Evolutionary conservation across 1,140 invertebrate genomes (phyloP).

Genomic region (Drosophila subobscura): DNA sequence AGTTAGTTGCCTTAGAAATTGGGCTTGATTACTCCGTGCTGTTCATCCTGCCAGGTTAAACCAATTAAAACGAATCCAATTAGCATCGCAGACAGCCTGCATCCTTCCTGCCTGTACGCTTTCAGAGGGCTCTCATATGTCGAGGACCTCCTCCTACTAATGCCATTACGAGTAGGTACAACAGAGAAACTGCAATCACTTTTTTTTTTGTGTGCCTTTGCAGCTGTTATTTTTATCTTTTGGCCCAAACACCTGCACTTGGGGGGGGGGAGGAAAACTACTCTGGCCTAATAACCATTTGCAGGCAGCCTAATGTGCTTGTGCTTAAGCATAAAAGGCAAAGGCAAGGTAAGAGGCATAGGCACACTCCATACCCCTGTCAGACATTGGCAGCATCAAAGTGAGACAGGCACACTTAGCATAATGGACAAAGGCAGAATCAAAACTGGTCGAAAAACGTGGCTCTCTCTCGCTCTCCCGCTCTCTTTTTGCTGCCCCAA

Average conservation of each 20-base stretch:
- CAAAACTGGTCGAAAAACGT: constrained; percentile 66
- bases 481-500: not conserved
- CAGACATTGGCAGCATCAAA: constrained; percentile 54
- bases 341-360: constrained; percentile 2
- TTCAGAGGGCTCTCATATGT: constrained; percentile 9
- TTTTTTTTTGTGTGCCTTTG: constrained; percentile 12
- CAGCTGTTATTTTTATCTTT: constrained; percentile 16
- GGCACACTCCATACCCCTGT: not conserved
- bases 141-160: constrained; percentile 51
- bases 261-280: constrained; percentile 38
- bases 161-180: constrained; percentile 52
- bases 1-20: constrained; percentile 21
- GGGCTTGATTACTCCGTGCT: constrained; percentile 33
- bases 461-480: constrained; percentile 13
- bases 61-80: constrained; percentile 66
- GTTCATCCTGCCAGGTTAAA: constrained; percentile 37
- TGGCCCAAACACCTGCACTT: constrained; percentile 31
- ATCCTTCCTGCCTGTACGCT: constrained; percentile 6
- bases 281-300: constrained; percentile 67
- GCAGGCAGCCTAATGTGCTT: constrained; percentile 59
- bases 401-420: constrained; percentile 63
- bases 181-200: constrained; percentile 61
- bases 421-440: constrained; percentile 55
- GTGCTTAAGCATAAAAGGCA: constrained; percentile 60
- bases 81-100: constrained; percentile 55